Conservation (phyloP, 1,140 invertebrate genomes). For the Oncopeltus fasciatus region DNA sequence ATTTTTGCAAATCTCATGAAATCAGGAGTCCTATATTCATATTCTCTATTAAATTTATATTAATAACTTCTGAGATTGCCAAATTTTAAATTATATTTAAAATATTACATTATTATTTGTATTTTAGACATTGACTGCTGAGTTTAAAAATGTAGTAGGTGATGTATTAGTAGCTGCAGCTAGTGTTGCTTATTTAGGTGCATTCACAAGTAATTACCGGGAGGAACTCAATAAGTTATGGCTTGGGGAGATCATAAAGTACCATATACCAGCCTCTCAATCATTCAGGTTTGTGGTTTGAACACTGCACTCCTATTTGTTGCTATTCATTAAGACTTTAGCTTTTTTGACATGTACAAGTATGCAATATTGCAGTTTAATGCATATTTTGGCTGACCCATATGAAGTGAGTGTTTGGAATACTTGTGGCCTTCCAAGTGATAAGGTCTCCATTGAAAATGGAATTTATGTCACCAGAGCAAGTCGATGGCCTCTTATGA, state of each 20-base stretch:
- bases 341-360: not conserved
- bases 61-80: not conserved
- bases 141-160: conserved; percentile 49
- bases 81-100: not conserved
- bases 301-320: too few species aligned
- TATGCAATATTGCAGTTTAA: conserved; percentile 40
- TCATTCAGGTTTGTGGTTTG: conserved; percentile 36
- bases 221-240: conserved; percentile 51
- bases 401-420: conserved; percentile 77
- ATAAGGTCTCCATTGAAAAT: conserved; percentile 74
- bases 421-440: conserved; percentile 61
- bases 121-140: conserved; percentile 16
- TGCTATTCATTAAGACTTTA: too few species aligned
- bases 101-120: too few species aligned
- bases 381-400: conserved; percentile 61
- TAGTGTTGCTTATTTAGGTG: conserved; percentile 74
- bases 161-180: conserved; percentile 73
- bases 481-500: conserved; percentile 71
- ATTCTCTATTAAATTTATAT: not conserved
- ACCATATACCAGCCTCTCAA: conserved; percentile 52
- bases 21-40: too few species aligned
- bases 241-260: conserved; percentile 42
- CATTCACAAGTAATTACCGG: conserved; percentile 62
- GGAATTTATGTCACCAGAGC: conserved; percentile 69
- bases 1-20: too few species aligned